Percentiles rank a stretch among this genome's conserved stretches.
These are phyloP conservation scores for Rostratula benghalensis DNA, from an alignment of 2,113 vertebrate species.

Conservation along the genomic window DNA sequence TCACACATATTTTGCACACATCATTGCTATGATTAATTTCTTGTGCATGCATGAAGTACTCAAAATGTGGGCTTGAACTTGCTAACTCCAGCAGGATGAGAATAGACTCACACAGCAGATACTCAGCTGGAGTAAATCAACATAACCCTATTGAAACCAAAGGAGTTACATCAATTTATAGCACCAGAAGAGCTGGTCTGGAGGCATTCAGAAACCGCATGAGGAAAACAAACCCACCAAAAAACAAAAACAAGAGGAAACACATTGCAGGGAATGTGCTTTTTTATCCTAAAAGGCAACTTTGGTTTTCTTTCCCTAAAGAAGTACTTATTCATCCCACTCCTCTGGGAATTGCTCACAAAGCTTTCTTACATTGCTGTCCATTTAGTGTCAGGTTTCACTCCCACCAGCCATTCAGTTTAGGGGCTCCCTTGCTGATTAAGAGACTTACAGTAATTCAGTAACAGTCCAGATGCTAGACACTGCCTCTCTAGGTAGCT, in stretches of 20 bases:
- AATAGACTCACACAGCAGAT: neutral
- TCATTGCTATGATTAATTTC: conserved; percentile 30
- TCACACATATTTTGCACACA: conserved; percentile 47
- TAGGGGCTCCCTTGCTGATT: conserved; percentile 36
- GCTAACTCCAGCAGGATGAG: neutral
- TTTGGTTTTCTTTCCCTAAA: neutral
- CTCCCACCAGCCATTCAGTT: neutral
- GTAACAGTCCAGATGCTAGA: conserved; percentile 17
- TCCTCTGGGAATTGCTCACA: neutral
- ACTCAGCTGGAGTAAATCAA: conserved; percentile 49
- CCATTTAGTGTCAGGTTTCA: conserved; percentile 27
- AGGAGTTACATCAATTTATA: neutral
- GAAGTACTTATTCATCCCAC: neutral
- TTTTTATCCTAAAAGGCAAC: neutral
- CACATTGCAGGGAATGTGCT: neutral
- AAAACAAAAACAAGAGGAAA: neutral
- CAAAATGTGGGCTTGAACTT: conserved; percentile 19
- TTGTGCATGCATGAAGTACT: conserved; percentile 6
- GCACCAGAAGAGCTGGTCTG: neutral
- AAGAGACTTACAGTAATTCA: neutral
- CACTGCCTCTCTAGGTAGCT: conserved; percentile 38
- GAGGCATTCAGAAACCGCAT: neutral
- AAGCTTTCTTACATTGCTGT: conserved; percentile 9
- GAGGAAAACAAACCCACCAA: conserved; percentile 21
- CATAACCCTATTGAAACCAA: neutral